Evolutionary conservation across 2,113 vertebrate species (phyloP).

Genomic region (Prinia subflava): DNA sequence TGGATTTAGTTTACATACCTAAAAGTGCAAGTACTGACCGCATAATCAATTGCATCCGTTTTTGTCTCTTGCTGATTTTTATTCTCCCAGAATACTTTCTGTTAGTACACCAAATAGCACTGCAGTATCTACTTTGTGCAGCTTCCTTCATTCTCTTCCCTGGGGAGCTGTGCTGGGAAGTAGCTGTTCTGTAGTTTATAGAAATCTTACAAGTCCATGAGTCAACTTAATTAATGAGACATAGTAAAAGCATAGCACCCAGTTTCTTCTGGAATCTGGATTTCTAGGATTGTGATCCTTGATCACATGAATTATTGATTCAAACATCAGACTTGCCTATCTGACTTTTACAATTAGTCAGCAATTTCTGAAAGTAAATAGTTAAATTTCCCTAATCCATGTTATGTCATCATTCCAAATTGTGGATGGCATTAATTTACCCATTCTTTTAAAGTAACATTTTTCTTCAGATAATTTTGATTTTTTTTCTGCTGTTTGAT

Average conservation of each 20-base stretch:
- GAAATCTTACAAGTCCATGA: neutral
- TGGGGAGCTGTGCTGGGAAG: neutral
- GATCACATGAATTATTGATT: neutral
- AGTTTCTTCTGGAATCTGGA: neutral
- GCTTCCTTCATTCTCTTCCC: neutral
- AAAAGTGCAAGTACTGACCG: neutral
- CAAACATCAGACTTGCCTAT: neutral
- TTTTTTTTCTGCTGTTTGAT: neutral
- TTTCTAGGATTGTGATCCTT: neutral
- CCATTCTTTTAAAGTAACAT: neutral
- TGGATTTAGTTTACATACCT: neutral
- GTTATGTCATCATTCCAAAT: neutral
- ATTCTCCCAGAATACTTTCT: neutral
- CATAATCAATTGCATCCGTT: neutral
- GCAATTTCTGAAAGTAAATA: neutral
- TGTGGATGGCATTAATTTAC: neutral
- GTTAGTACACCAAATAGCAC: neutral
- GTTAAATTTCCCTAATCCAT: neutral
- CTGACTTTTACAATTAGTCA: neutral
- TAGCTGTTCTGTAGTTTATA: neutral
- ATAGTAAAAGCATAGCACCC: neutral
- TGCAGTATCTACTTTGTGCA: neutral
- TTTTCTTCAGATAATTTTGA: neutral
- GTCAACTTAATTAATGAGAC: neutral
- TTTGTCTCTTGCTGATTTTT: neutral